Base-by-base conservation (phyloP, 2,113 vertebrate genomes). In the Zosterops borbonicus region DNA sequence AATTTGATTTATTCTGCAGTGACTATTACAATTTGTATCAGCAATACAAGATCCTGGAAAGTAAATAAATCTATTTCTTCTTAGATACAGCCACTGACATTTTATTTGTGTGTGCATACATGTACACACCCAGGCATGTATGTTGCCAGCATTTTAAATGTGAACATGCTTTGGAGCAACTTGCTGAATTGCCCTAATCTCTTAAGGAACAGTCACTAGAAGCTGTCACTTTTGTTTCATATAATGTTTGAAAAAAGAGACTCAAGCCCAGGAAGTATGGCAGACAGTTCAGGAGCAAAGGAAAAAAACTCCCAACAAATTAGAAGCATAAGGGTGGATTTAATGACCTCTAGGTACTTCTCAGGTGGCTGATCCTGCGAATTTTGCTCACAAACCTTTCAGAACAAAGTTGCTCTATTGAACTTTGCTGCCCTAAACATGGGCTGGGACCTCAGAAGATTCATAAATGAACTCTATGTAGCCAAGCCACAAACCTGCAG, bases 281-380 rank as follows among this genome's bases (percentile, higher is more conserved):
- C 90, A 97, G 96, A 95, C 95, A 93, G 92, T 25, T 89, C 68
- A 83, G 94, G 78, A 94, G 95, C 67, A 88, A 73, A 92, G 86
- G 83, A 76, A 64, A 89, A 33, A 84, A 93, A 41, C 41, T 76
- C 47, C 29, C 42, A 97, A 55, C 83, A 96, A 96, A 97, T 97
- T 42, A 89, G 95, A 97, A 97, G 91, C 95, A 75, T 70, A 93
- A 97, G 94, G 82, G 65, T 46, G 85, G 62, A 90, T 49, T 91
- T 88, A 83, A 89, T 6, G 68, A 91, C 79, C n/a, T 79, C 17
- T 60, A 75, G n/a, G 53, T 77, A 83, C 50, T 74, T 78, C 79
- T 97, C 87, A 96, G 92, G 75, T 85, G 87, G 76, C 79, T 87
- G 65, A 81, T 69, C 75, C 81, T 62, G 88, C 1, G 9, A 78